These are phyloP conservation scores for Esox masquinongy DNA, from an alignment of 2,797 vertebrate species.

Conservation along the genomic window DNA sequence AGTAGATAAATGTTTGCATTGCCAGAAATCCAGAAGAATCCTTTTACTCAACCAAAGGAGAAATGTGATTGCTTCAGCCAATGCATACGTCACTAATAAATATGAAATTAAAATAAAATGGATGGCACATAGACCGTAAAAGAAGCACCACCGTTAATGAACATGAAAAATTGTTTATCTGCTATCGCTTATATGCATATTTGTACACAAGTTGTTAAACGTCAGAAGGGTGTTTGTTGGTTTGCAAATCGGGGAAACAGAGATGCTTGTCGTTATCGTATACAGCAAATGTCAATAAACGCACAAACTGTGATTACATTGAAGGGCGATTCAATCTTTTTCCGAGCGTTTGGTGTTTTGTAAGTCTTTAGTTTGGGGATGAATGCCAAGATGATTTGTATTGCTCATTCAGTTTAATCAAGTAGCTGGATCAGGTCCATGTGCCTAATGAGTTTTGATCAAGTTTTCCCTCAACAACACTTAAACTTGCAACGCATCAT, in stretches of 20 bases:
- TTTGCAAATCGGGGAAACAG: background rate
- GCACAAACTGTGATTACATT: background rate
- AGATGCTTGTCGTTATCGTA: background rate
- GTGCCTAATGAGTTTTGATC: constrained; percentile 29
- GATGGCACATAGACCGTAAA: too few species aligned
- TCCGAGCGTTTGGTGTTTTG: background rate
- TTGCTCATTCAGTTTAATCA: constrained; percentile 3
- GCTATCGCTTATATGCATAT: background rate
- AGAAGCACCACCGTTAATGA: too few species aligned
- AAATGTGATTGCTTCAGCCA: too few species aligned
- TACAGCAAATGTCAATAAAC: background rate
- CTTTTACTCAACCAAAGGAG: too few species aligned
- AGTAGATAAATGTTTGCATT: too few species aligned
- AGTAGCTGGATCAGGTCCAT: constrained; percentile 3
- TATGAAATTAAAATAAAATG: too few species aligned
- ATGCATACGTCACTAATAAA: too few species aligned
- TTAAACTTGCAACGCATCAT: constrained; percentile 25
- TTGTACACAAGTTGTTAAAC: background rate
- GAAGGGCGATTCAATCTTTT: constrained; percentile 20
- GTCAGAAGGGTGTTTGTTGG: background rate
- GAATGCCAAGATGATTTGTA: background rate
- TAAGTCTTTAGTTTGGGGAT: background rate
- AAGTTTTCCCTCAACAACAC: constrained; percentile 22
- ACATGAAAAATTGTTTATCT: background rate
- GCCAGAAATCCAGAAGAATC: too few species aligned